phyloP scores from a whole-genome alignment of 2,113 vertebrate genomes.

The Cranoglanis bouderius region DNA sequence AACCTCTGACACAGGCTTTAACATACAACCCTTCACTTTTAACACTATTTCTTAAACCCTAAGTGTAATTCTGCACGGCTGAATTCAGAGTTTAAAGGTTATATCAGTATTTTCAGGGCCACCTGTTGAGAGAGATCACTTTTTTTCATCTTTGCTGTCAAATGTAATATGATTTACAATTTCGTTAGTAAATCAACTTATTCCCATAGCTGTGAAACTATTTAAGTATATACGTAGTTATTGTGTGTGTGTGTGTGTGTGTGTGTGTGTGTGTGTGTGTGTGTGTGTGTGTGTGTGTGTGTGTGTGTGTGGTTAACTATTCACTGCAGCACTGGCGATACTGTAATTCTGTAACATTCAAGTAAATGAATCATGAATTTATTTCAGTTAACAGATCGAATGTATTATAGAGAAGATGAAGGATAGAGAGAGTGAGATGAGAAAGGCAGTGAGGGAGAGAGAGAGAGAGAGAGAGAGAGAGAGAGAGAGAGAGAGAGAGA shows the following conservation, averaged over 20 bases:
- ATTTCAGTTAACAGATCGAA: background rate
- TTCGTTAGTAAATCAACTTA: background rate
- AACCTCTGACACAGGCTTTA: background rate
- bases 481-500: slow-evolving; percentile 19
- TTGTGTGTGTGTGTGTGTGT: slow-evolving; percentile 2
- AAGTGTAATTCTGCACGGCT: background rate
- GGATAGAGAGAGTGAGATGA: slow-evolving; percentile 13
- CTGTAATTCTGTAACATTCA: background rate
- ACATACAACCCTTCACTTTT: background rate
- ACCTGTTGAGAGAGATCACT: too few species aligned
- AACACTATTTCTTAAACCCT: background rate
- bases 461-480: background rate
- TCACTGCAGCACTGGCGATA: background rate
- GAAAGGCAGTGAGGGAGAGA: background rate
- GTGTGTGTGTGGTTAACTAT: background rate
- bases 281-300: slow-evolving; percentile 15
- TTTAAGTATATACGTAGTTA: background rate
- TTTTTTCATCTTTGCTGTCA: too few species aligned
- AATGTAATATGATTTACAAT: background rate
- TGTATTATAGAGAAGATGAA: background rate
- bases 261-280: slow-evolving; percentile 8
- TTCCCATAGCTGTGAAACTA: background rate
- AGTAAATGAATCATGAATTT: background rate
- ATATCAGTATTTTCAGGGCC: background rate
- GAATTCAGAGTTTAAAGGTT: background rate